Evolutionary conservation across 2,113 vertebrate genomes (phyloP).

Genomic region (Dasyornis broadbenti): DNA sequence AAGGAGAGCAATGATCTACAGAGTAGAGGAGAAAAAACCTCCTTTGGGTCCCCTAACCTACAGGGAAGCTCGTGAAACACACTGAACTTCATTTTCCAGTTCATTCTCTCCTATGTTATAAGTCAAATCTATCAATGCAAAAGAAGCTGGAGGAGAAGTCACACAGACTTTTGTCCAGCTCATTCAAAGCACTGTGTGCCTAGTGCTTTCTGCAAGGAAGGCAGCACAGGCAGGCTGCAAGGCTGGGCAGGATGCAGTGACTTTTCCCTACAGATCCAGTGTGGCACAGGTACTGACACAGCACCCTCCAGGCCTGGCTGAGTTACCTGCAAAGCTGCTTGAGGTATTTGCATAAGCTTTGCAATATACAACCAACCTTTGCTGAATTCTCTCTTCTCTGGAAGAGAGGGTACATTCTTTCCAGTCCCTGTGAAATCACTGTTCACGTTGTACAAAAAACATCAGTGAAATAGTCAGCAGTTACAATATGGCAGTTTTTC

Average conservation of each 20-base stretch:
- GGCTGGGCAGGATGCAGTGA: background rate
- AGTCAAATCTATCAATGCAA: background rate
- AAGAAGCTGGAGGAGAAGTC: background rate
- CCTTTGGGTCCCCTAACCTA: background rate
- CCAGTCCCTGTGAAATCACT: background rate
- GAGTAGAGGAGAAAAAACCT: background rate
- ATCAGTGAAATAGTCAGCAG: background rate
- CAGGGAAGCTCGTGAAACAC: background rate
- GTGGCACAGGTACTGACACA: background rate
- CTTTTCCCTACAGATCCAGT: background rate
- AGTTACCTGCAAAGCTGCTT: background rate
- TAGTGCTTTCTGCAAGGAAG: background rate
- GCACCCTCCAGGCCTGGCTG: background rate
- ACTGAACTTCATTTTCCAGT: background rate
- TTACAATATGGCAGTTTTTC: background rate
- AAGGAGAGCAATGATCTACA: background rate
- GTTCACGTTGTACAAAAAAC: background rate
- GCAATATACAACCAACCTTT: background rate
- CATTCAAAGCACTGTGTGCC: background rate
- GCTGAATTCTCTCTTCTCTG: background rate
- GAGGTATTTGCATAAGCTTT: background rate
- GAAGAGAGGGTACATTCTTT: background rate
- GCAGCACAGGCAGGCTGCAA: background rate
- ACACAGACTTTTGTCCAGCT: background rate
- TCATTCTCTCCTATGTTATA: background rate